Conservation (phyloP, 2,888 invertebrate species). For the Cryptocephalus moraei region DNA sequence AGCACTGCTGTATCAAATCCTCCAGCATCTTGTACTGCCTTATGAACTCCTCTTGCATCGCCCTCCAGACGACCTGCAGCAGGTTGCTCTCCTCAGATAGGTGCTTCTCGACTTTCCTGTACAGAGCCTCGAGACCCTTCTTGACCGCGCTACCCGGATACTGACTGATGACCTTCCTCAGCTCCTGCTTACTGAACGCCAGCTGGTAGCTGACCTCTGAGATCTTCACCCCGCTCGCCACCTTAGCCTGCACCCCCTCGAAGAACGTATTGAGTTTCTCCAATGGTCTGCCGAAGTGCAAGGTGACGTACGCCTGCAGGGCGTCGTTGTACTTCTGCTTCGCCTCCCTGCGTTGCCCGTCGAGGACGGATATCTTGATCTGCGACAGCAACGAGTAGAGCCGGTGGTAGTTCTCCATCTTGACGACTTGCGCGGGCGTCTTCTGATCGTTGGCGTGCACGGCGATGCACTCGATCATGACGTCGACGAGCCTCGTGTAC, state of each 20-base stretch:
- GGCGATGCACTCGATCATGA: conserved; percentile 75
- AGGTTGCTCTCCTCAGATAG: conserved; percentile 89
- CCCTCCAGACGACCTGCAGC: conserved; percentile 95
- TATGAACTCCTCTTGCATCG: conserved; percentile 99
- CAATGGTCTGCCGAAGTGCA: conserved; percentile 87
- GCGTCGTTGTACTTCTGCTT: conserved; percentile 86
- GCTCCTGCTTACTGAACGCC: conserved; percentile 93
- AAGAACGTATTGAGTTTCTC: conserved; percentile 93
- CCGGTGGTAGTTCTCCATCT: conserved; percentile 95
- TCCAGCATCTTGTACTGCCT: conserved; percentile 90
- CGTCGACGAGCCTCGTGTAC: conserved; percentile 70
- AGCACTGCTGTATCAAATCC: conserved; percentile 87
- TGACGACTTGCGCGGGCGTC: conserved; percentile 85
- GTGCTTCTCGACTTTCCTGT: conserved; percentile 95
- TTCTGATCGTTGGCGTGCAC: conserved; percentile 73
- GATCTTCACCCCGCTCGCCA: conserved; percentile 88
- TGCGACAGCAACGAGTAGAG: conserved; percentile 78
- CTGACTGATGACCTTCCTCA: conserved; percentile 86
- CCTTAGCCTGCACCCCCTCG: conserved; percentile 90
- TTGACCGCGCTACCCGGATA: conserved; percentile 81
- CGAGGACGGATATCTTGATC: conserved; percentile 82
- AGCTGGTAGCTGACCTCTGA: conserved; percentile 97
- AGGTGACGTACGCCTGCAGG: conserved; percentile 81
- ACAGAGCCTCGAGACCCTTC: conserved; percentile 83
- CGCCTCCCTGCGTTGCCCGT: conserved; percentile 78